phyloP scores from a whole-genome alignment of 2,888 invertebrate genomes.

The Patella pellucida region DNA sequence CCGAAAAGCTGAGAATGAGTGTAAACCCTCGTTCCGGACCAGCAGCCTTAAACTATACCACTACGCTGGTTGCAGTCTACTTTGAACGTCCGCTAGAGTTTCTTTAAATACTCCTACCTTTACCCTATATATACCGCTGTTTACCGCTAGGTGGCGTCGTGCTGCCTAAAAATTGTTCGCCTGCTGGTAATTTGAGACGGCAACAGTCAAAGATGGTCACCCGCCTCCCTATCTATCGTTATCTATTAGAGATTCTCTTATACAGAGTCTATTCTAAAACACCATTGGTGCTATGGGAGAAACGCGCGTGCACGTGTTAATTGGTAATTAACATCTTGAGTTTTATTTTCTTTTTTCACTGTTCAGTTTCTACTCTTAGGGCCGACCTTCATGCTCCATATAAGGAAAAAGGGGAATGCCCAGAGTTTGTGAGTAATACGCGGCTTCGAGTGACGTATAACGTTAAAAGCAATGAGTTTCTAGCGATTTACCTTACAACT shows the following conservation, averaged over 20 bases:
- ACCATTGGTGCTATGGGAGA: no score
- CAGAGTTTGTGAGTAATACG: slow-evolving; percentile 13
- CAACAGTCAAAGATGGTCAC: slow-evolving; percentile 9
- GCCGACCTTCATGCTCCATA: slow-evolving; percentile 22
- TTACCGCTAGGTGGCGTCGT: slow-evolving; percentile 45
- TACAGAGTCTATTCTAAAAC: no score
- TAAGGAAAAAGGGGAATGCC: slow-evolving; percentile 23
- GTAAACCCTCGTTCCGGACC: slow-evolving; percentile 1
- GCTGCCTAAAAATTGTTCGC: not conserved
- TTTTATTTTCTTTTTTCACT: no score
- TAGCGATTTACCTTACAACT: slow-evolving; percentile 26
- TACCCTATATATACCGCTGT: slow-evolving; percentile 51
- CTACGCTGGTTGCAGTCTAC: slow-evolving; percentile 44
- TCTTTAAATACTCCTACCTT: slow-evolving; percentile 58
- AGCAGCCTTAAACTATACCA: not conserved
- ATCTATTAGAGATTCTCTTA: no score
- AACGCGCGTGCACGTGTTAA: no score
- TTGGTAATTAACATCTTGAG: no score
- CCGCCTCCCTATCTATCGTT: not conserved
- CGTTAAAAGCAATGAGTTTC: slow-evolving; percentile 15
- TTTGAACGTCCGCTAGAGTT: slow-evolving; percentile 55
- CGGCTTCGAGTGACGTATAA: slow-evolving; percentile 3
- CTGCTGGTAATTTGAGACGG: not conserved
- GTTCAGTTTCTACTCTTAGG: no score
- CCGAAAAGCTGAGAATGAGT: slow-evolving; percentile 23